phyloP scores from a whole-genome alignment of 2,113 vertebrate genomes.

The Sturnus vulgaris region DNA sequence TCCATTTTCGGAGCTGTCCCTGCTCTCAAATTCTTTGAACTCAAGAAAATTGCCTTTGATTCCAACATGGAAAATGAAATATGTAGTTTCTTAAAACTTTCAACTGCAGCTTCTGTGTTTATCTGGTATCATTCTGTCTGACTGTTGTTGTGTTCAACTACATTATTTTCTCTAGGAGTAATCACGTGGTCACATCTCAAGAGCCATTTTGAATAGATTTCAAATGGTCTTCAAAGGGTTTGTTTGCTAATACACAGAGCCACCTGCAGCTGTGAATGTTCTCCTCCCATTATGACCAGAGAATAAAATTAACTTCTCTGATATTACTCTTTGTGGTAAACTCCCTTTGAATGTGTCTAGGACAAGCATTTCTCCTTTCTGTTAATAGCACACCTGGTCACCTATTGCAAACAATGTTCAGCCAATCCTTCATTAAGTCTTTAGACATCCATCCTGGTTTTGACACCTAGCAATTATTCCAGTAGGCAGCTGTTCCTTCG shows the following conservation, averaged over 20 bases:
- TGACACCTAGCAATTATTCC: conserved; percentile 55
- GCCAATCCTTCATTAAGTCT: conserved; percentile 41
- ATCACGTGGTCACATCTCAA: not conserved
- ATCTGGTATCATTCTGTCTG: not conserved
- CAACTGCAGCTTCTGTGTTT: not conserved
- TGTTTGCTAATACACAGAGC: not conserved
- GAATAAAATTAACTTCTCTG: not conserved
- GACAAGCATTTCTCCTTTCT: not conserved
- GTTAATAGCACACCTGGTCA: not conserved
- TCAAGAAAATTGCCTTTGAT: not conserved
- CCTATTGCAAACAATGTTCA: not conserved
- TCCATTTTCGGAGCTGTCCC: not conserved
- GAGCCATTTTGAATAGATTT: not conserved
- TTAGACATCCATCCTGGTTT: conserved; percentile 38
- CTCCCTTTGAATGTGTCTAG: not conserved
- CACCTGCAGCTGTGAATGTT: not conserved
- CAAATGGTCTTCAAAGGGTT: not conserved
- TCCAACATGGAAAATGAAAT: not conserved
- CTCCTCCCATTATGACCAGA: not conserved
- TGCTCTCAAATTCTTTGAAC: not conserved
- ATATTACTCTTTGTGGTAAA: not conserved
- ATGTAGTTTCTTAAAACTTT: not conserved
- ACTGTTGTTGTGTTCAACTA: not conserved
- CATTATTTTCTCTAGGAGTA: not conserved
- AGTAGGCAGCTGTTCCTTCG: conserved; percentile 47